Evolutionary conservation across 2,888 invertebrate species (phyloP), one percentile per base, ranked within the genome.

Genomic region (Scaptomyza reducta): DNA sequence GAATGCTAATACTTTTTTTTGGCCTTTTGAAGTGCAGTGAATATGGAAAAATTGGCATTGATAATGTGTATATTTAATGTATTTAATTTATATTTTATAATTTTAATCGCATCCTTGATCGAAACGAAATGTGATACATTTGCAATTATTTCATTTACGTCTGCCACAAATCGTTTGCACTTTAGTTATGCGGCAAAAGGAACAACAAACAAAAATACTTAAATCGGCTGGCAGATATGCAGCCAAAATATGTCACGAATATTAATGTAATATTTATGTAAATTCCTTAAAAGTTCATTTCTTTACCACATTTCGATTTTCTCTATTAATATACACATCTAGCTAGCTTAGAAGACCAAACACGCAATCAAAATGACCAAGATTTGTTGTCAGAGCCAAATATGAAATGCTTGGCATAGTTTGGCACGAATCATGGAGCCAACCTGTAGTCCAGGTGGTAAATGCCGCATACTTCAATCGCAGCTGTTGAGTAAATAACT

Each of bases 361-460:
- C 54, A 16, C 57, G 66, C 70, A 79, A 85, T 78, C 85, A 79
- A 82, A 81, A 65, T 85, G 72, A 58, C 55, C 55, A 45, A 54
- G 60, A 64, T 67, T 64, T 78, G 49, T 56, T 64, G 61, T 41
- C 38, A 41, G 27, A 44, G 11, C 18, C 41, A 45, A 44, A 53
- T n/a, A 18, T 29, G 53, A 58, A 81, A 85, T 80, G 50, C 46
- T 64, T 64, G 42, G 47, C 61, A 57, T 66, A 69, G 62, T 57
- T 57, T 33, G n/a, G 14, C 35, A 45, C 44, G 49, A 16, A 50
- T 14, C 27, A 35, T 27, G 6, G 9, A 25, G 10, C 22, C 27
- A 35, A 47, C 6, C 10, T 4, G 22, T 41, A n/a, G 49, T 7
- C 25, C 62, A 46, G 50, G 46, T 25, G 33, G 16, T 35, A 10